Conservation (phyloP, 1,140 invertebrate species). For the Ylistrum balloti region DNA sequence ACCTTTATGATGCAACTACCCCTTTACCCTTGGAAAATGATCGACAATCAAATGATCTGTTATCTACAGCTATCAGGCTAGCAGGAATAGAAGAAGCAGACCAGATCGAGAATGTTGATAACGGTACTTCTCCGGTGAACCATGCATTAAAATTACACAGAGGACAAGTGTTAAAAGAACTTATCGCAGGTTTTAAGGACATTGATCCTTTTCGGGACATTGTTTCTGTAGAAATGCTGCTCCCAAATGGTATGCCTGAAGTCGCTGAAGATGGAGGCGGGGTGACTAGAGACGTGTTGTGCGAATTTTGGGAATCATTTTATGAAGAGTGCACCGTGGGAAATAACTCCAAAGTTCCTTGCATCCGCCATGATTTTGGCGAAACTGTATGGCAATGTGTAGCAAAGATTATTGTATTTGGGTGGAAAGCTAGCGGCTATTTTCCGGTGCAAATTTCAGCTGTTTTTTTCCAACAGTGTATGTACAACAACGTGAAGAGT, state of each 20-base stretch:
- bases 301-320: slow-evolving; percentile 61
- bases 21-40: too few species aligned
- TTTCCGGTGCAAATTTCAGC: slow-evolving; percentile 58
- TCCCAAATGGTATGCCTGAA: slow-evolving; percentile 59
- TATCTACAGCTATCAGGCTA: too few species aligned
- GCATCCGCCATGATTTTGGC: slow-evolving; percentile 61
- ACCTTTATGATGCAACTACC: too few species aligned
- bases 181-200: slow-evolving; percentile 50
- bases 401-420: slow-evolving; percentile 57
- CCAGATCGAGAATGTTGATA: too few species aligned
- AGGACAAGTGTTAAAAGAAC: slow-evolving; percentile 54
- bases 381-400: slow-evolving; percentile 59
- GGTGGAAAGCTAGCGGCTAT: slow-evolving; percentile 54
- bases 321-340: slow-evolving; percentile 60
- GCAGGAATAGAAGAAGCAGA: too few species aligned
- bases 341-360: slow-evolving; percentile 57
- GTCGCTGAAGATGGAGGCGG: slow-evolving; percentile 60
- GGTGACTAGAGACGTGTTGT: slow-evolving; percentile 53
- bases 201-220: slow-evolving; percentile 29
- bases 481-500: too few species aligned
- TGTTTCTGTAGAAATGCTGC: slow-evolving; percentile 51
- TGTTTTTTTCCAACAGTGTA: too few species aligned
- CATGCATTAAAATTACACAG: slow-evolving; percentile 37
- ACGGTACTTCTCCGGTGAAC: slow-evolving; percentile 4
- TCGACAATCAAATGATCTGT: too few species aligned